A percentile compares a stretch with the other conserved stretches of the same genome.
These are phyloP conservation scores for Heliocidaris erythrogramma DNA, from an alignment of 35 echinoderm and acorn worm species.

Conservation along the genomic window DNA sequence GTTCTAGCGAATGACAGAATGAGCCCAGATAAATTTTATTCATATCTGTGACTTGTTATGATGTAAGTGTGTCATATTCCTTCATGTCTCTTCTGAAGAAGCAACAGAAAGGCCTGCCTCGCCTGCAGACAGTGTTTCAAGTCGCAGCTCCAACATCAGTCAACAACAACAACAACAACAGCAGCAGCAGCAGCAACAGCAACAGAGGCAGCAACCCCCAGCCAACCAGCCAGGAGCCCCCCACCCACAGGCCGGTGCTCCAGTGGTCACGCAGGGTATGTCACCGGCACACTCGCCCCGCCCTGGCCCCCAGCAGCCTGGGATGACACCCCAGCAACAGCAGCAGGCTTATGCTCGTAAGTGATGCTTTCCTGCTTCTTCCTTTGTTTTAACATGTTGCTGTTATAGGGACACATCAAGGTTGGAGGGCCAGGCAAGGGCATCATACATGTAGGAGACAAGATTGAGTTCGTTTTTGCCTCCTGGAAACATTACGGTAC, in stretches of 20 bases:
- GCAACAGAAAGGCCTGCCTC: slow-evolving; percentile 69
- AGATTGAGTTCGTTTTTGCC: no score
- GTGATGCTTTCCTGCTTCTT: background rate
- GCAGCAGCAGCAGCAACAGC: slow-evolving; percentile 44
- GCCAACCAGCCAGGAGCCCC: background rate
- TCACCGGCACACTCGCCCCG: slow-evolving; percentile 26
- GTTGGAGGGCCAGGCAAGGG: no score
- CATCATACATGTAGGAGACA: no score
- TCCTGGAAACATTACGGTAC: no score
- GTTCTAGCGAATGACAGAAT: no score
- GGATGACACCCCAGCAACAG: background rate
- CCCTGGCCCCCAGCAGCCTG: slow-evolving; percentile 51
- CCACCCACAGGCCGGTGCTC: background rate
- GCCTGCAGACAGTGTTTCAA: slow-evolving; percentile 70
- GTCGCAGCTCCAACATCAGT: slow-evolving; percentile 54
- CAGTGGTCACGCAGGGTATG: background rate
- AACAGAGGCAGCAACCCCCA: slow-evolving; percentile 25
- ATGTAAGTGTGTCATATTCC: background rate
- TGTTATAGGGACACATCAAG: no score
- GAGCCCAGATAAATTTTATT: background rate
- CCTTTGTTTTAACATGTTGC: no score
- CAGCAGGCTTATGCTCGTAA: slow-evolving; percentile 38
- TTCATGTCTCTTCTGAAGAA: slow-evolving; percentile 16
- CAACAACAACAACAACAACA: slow-evolving; percentile 60
- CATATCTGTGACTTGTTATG: background rate